phyloP scores from a whole-genome alignment of 2,113 vertebrate genomes.

The Chaetodon trifascialis region DNA sequence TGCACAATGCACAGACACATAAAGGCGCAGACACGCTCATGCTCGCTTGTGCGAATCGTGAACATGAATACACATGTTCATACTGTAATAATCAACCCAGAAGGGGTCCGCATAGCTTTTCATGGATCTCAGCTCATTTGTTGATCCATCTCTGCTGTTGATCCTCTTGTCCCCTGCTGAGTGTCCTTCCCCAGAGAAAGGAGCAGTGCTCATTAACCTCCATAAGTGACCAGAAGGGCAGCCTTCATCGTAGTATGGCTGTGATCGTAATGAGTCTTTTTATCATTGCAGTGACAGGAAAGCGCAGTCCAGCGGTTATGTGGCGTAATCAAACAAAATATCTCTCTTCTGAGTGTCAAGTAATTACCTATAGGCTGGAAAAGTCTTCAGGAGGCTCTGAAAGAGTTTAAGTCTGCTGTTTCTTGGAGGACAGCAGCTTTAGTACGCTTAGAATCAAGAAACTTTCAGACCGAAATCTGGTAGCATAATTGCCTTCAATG shows the following conservation, averaged over 20 bases:
- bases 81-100: constrained; percentile 46
- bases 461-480: neutral
- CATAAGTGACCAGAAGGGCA: constrained; percentile 29
- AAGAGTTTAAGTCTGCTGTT: constrained; percentile 6
- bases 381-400: constrained; percentile 14
- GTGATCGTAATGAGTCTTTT: neutral
- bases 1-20: constrained; percentile 19
- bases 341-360: neutral
- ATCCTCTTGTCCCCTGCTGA: neutral
- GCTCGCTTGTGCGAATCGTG: constrained; percentile 20
- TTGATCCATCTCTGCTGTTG: constrained; percentile 36
- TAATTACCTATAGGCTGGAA: neutral
- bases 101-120: constrained; percentile 13
- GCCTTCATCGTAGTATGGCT: constrained; percentile 1
- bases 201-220: constrained; percentile 20
- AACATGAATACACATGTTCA: constrained; percentile 30
- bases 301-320: neutral
- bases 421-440: neutral
- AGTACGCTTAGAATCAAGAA: neutral
- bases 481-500: neutral
- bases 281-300: neutral
- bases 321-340: neutral
- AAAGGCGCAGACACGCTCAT: neutral
- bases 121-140: constrained; percentile 26
- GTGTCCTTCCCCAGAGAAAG: constrained; percentile 25